Evolutionary conservation across 2,797 vertebrate genomes (phyloP), one percentile per base, ranked within the genome.

Genomic region (Lycodopsis pacificus): DNA sequence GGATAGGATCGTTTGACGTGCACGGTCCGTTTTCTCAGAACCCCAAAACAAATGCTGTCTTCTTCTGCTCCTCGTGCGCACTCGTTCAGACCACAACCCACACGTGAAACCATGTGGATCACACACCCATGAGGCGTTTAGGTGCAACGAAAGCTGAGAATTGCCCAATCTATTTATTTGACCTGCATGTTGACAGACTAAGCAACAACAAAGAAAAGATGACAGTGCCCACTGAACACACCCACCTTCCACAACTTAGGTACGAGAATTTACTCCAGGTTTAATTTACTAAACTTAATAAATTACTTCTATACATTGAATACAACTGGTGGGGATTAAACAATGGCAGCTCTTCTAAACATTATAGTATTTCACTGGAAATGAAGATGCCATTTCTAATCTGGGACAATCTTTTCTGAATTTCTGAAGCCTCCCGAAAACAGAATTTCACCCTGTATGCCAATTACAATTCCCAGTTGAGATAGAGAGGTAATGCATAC

Each of bases 41-140:
- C 30, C 38, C 22, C 7, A 10, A 49, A 49, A 49, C 48, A n/a
- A 49, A 49, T 19, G 48, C 4, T 7, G 9, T 49, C 9, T n/a
- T 19, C 48, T 48, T 20, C 7, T n/a, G 8, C 20, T n/a, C 20
- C 48, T 49, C 48, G 7, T 46, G 6, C 2, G 42, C 14, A 15
- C 44, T 46, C 44, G 15, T 17, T 19, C 15, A 49, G 20, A 8
- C 48, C 88, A 87, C 91, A 91, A 9, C 19, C 3, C 46, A 9
- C 48, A n/a, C 8, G 48, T 49, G 48, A n/a, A 10, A 9, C 20
- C 2, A 22, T 86, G 10, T 15, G 13, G 25, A 1, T 51, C 83
- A 82, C 87, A 30, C 7, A 30, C 7, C 12, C 49, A 72, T 88
- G 91, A 88, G 71, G 79, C 32, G 63, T 68, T 32, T 20, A 36